Evolutionary conservation across 2,113 vertebrate genomes (phyloP).

Genomic region (Indri indri): DNA sequence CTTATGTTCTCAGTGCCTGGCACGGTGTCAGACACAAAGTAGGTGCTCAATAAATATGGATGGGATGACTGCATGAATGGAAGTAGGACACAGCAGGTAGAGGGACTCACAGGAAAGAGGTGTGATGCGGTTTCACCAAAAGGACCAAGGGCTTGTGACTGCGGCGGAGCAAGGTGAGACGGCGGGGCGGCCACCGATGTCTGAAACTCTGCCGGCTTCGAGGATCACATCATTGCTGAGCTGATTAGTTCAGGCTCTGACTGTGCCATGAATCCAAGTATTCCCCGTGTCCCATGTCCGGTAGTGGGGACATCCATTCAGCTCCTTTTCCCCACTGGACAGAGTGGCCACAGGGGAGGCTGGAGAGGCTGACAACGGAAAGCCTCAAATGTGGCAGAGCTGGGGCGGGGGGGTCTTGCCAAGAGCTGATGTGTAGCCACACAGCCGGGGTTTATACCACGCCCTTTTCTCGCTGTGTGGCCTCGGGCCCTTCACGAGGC

Average conservation of each 20-base stretch:
- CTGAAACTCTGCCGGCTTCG: too few species aligned
- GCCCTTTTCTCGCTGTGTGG: not conserved
- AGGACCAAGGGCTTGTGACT: not conserved
- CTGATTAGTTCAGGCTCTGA: not conserved
- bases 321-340: not conserved
- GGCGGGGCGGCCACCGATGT: too few species aligned
- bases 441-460: not conserved
- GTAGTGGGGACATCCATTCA: not conserved
- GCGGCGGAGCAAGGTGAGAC: not conserved
- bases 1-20: not conserved
- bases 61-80: not conserved
- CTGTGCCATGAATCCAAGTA: not conserved
- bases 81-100: not conserved
- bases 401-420: not conserved
- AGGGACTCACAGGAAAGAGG: not conserved
- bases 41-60: not conserved
- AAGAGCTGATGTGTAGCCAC: fast-evolving
- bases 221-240: not conserved
- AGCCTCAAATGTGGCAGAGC: too few species aligned
- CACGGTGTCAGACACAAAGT: not conserved
- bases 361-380: not conserved
- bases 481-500: too few species aligned
- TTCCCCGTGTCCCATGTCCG: not conserved
- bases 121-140: not conserved
- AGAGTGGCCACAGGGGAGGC: not conserved